These are phyloP conservation scores for Lerista edwardsae DNA, from an alignment of 2,797 vertebrate genomes.

Conservation along the genomic window DNA sequence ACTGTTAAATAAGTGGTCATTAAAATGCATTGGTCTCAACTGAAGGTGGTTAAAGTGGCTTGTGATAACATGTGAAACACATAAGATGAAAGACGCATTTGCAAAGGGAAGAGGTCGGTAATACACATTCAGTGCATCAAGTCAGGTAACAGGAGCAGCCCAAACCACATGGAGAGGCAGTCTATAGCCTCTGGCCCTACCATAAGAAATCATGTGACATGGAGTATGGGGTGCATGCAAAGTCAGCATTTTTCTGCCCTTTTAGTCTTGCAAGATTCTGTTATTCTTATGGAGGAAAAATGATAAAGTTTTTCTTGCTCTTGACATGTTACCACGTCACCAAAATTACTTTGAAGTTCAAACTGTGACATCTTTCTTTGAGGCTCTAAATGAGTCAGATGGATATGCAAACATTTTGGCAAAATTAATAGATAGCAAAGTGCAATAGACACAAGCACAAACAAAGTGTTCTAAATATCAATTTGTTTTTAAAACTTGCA, in stretches of 20 bases:
- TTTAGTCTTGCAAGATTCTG: rapidly evolving
- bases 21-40: conserved; percentile 58
- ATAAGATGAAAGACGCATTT: conserved; percentile 53
- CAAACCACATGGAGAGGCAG: neutral
- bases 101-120: conserved; percentile 53
- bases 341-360: neutral
- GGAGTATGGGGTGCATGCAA: neutral
- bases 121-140: neutral
- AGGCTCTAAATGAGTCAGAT: conserved; percentile 16
- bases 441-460: neutral
- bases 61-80: conserved; percentile 59
- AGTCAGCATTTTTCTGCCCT: neutral
- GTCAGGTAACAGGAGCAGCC: neutral
- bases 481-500: neutral
- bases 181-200: neutral
- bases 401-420: neutral
- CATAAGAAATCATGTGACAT: neutral
- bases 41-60: conserved; percentile 55
- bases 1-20: conserved; percentile 28
- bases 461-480: neutral
- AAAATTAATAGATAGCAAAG: neutral
- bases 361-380: conserved; percentile 27
- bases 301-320: neutral
- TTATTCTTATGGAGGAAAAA: conserved; percentile 3
- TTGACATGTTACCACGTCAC: no score